Evolutionary conservation across 2,797 vertebrate species (phyloP), one percentile per base, ranked within the genome.

Genomic region (Cephalopachus bancanus): DNA sequence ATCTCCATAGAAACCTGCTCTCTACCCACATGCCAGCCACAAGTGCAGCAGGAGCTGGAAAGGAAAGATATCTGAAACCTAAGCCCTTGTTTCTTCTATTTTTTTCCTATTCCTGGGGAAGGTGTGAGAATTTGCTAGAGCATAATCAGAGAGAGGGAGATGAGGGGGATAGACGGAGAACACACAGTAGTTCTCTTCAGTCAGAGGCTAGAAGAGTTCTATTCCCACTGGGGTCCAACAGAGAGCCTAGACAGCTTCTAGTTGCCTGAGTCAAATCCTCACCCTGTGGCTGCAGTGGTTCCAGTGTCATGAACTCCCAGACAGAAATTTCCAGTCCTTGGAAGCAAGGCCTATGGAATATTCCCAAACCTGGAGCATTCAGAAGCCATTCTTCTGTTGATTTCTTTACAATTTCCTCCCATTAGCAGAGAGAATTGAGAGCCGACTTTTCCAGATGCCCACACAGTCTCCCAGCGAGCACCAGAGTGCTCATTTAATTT

Each of bases 1-100:
- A 83, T 97, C 96, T 96, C 97, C 96, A 94, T 97, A 94, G 97
- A 97, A 97, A 98, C 98, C 83, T 92, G 59, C 76, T 96, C 88
- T 94, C 96, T 98, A 86, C 95, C 97, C 95, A 97, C 93, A 92
- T 94, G 96, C 96, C 97, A 97, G 95, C 95, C 93, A 86, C 93
- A 83, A 81, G 87, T 65, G 0, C 95, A 96, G 90, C 60, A 51
- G 84, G 93, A 92, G 92, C 67, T 96, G 87, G 92, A 96, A 93
- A 81, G 96, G 92, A 94, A 97, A 97, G 89, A 59, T 69, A 92
- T 94, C 94, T 93, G 94, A 96, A 98, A 97, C 90, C 83, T 78
- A 95, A 97, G 92, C 92, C 95, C 89, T 97, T 95, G 93, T 95
- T 96, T 89, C 93, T 96, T 83, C 74, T 76, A 5, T 60, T 94